Evolutionary conservation across 2,113 vertebrate species (phyloP).

Genomic region (Myotis yumanensis): DNA sequence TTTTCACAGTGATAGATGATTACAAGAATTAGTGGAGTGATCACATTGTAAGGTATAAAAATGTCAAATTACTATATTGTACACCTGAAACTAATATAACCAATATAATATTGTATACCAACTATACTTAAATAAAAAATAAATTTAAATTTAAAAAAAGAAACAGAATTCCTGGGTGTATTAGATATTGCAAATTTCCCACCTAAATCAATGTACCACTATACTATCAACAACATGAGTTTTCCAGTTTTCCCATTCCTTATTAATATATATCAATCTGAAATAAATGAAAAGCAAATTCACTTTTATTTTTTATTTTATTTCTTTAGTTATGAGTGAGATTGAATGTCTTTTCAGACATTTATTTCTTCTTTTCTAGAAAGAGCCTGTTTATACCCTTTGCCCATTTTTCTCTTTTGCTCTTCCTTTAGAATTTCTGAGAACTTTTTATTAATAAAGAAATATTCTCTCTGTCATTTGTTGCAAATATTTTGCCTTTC

Average conservation of each 20-base stretch:
- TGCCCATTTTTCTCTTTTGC: background rate
- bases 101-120: background rate
- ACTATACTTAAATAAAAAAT: background rate
- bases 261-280: background rate
- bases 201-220: background rate
- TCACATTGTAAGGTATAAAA: background rate
- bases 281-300: background rate
- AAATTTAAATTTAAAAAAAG: background rate
- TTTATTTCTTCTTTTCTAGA: background rate
- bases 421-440: constrained; percentile 9
- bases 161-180: background rate
- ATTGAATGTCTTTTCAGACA: background rate
- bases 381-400: background rate
- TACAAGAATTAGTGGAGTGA: background rate
- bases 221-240: background rate
- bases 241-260: background rate
- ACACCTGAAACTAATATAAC: background rate
- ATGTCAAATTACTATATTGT: background rate
- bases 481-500: background rate
- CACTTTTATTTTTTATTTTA: constrained; percentile 22
- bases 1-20: background rate
- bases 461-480: background rate
- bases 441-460: background rate
- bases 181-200: background rate
- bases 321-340: background rate